These are phyloP conservation scores for Triops longicaudatus DNA, from an alignment of 1,140 invertebrate genomes.

Conservation along the genomic window DNA sequence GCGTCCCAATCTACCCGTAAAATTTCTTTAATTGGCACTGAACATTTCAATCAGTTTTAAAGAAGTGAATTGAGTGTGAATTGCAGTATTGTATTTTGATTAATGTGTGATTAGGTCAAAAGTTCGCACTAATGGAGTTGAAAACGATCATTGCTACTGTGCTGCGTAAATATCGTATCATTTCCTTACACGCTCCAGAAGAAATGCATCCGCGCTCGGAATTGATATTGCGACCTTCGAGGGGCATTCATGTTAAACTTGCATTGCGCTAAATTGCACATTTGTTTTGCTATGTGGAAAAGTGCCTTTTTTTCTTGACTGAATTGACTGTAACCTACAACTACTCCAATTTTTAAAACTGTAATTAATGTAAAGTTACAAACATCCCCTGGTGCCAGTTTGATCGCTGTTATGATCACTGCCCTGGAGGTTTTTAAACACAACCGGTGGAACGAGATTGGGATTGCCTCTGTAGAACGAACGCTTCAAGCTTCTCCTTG, in stretches of 20 bases:
- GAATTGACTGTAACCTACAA: too few species aligned
- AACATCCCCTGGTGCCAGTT: too few species aligned
- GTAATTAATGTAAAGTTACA: too few species aligned
- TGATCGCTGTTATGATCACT: not conserved
- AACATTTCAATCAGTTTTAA: not conserved
- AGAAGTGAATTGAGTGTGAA: not conserved
- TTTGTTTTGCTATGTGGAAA: too few species aligned
- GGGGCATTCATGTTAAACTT: conserved; percentile 43
- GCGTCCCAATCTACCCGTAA: too few species aligned
- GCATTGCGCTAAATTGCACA: not conserved
- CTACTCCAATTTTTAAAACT: too few species aligned
- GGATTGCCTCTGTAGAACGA: too few species aligned
- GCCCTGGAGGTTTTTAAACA: not conserved
- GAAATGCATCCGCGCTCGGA: conserved; percentile 34
- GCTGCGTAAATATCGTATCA: conserved; percentile 48
- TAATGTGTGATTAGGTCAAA: conserved; percentile 36
- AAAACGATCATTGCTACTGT: conserved; percentile 49
- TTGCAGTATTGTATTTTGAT: not conserved
- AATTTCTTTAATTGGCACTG: too few species aligned
- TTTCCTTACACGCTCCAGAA: conserved; percentile 37
- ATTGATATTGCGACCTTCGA: conserved; percentile 37
- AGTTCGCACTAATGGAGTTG: conserved; percentile 51
- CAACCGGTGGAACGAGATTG: not conserved
- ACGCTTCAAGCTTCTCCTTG: not conserved
- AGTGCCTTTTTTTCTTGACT: too few species aligned